Evolutionary conservation across 1,140 invertebrate species (phyloP).

Genomic region (Calephelis nemesis): DNA sequence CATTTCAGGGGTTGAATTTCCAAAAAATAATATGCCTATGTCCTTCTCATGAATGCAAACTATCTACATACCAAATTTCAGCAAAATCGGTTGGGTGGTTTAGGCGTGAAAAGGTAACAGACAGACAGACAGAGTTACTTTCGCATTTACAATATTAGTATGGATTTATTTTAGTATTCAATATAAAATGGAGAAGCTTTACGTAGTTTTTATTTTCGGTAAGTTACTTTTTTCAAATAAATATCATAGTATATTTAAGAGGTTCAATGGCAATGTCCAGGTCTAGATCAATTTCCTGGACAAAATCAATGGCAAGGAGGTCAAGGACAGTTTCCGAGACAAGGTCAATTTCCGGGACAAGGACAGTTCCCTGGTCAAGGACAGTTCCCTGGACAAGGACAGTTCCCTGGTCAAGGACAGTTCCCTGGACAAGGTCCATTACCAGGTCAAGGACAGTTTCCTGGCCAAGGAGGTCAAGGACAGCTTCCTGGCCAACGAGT

Average conservation of each 20-base stretch:
- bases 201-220: slow-evolving; percentile 33
- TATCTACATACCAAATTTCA: no score
- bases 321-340: slow-evolving; percentile 29
- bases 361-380: slow-evolving; percentile 22
- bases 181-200: slow-evolving; percentile 32
- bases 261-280: slow-evolving; percentile 30
- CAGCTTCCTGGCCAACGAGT: slow-evolving; percentile 20
- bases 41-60: no score
- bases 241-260: neutral
- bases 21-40: no score
- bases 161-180: slow-evolving; percentile 17
- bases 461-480: slow-evolving; percentile 29
- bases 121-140: no score
- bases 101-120: no score
- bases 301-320: slow-evolving; percentile 27
- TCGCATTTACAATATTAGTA: no score
- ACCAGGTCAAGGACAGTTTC: slow-evolving; percentile 10
- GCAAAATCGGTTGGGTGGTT: no score
- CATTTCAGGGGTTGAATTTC: no score
- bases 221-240: slow-evolving; percentile 15
- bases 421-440: slow-evolving; percentile 20
- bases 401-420: slow-evolving; percentile 30
- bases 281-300: slow-evolving; percentile 27
- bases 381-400: slow-evolving; percentile 23
- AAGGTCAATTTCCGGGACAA: slow-evolving; percentile 23